Evolutionary conservation across 1,140 invertebrate species (phyloP), one percentile per base, ranked within the genome.

Genomic region (Temnothorax curvispinosus): DNA sequence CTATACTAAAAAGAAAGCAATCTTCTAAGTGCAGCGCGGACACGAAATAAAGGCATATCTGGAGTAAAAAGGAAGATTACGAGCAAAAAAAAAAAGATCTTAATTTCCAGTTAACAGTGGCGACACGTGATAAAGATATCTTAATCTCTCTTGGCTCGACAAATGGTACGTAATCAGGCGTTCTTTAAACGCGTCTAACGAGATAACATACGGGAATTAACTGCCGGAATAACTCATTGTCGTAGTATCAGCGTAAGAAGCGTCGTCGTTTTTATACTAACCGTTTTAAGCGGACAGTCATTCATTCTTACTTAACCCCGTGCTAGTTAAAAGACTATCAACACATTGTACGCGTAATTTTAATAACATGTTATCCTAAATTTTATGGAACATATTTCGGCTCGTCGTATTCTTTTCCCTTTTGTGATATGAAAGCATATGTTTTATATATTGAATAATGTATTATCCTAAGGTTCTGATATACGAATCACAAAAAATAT

Each of bases 151-250:
- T 80, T 8, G 18, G 32, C 7, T 35, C 15, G 62, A 80, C 62
- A 69, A 80, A 69, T 41, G 77, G 18, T 35, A 50, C 21, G 76
- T 35, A 69, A 81, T 69, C 47, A 54, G 21, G 35, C 60, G 47
- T 81, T 54, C n/a, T 67, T 80, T 69, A 67, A 62, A 41, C 47
- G 35, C 35, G 21, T 54, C 18, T 69, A 69, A 81, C 15, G 35
- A 69, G 77, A 81, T 81, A 69, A 81, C 47, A 71, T 56, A 69
- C 64, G 64, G 38, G 65, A 81, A 81, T 54, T 41, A 69, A 67
- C 32, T 41, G 64, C 15, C 7, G 9, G 35, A 38, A 69, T 80
- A 69, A 80, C 44, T 78, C 62, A 67, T 77, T 52, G 60, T 50
- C 47, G 13, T 9, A 38, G 32, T 38, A 54, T 67, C 77, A 69